A percentile compares a stretch with the other conserved stretches of the same genome.
phyloP scores from a whole-genome alignment of 2,888 invertebrate genomes.

The Carcina quercana region DNA sequence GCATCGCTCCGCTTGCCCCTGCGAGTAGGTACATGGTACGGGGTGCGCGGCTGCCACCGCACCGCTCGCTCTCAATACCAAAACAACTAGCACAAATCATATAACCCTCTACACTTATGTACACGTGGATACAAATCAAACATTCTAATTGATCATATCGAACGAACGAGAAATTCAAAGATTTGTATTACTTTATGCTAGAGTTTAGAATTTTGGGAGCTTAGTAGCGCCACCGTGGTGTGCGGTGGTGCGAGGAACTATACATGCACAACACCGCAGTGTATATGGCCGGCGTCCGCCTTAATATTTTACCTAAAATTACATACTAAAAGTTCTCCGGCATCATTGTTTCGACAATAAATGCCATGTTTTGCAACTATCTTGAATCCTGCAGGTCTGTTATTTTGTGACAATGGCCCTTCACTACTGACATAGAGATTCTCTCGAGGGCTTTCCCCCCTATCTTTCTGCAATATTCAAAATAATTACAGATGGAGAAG shows the following conservation, averaged over 20 bases:
- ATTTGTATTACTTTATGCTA: slow-evolving; percentile 68
- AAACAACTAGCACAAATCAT: slow-evolving; percentile 66
- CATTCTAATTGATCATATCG: slow-evolving; percentile 51
- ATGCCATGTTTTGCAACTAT: slow-evolving; percentile 31
- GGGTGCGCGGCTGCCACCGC: slow-evolving; percentile 32
- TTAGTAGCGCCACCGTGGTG: slow-evolving; percentile 62
- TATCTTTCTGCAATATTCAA: slow-evolving; percentile 35
- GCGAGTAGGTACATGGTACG: slow-evolving; percentile 58
- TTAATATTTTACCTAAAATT: slow-evolving; percentile 66
- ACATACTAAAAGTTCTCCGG: slow-evolving; percentile 64
- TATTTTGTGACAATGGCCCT: slow-evolving; percentile 24
- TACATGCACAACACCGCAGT: slow-evolving; percentile 70
- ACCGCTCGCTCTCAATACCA: slow-evolving; percentile 41
- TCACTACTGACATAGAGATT: slow-evolving; percentile 46
- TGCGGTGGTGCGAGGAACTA: slow-evolving; percentile 72
- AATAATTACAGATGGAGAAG: slow-evolving; percentile 55
- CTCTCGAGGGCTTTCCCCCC: slow-evolving; percentile 21
- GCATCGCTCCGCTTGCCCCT: slow-evolving; percentile 22
- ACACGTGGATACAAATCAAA: slow-evolving; percentile 56
- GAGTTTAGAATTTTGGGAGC: slow-evolving; percentile 72
- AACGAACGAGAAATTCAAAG: slow-evolving; percentile 56
- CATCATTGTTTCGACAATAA: slow-evolving; percentile 58
- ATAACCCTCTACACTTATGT: slow-evolving; percentile 55
- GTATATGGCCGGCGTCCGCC: slow-evolving; percentile 62
- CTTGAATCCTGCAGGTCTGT: slow-evolving; percentile 39